These are phyloP conservation scores for Galerucella pusilla DNA, from an alignment of 2,888 invertebrate species.

Conservation along the genomic window DNA sequence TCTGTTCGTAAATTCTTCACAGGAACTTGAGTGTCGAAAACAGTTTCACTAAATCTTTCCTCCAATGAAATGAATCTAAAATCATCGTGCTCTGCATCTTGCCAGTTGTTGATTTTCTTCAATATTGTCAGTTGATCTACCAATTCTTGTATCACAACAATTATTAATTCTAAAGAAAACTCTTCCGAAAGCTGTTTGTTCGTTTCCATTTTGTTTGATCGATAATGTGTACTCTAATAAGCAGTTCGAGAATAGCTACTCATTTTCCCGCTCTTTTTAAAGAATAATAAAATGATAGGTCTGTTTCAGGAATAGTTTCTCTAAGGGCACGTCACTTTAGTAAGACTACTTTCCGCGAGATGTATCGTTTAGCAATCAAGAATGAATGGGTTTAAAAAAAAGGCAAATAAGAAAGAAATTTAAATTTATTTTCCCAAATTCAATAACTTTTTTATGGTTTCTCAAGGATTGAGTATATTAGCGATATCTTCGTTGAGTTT, in stretches of 20 bases:
- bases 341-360: no score
- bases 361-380: no score
- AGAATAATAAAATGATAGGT: no score
- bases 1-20: conserved; percentile 32
- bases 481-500: conserved; percentile 9
- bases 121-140: conserved; percentile 47
- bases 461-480: conserved; percentile 6
- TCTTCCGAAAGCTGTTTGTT: conserved; percentile 27
- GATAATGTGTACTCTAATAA: not conserved
- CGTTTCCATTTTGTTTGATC: conserved; percentile 14
- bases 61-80: conserved; percentile 39
- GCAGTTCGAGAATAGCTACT: no score
- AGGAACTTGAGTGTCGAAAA: conserved; percentile 24
- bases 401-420: no score
- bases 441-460: not conserved
- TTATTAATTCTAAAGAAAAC: conserved; percentile 33
- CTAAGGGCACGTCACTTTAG: no score
- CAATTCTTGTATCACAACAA: conserved; percentile 41
- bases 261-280: no score
- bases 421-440: not conserved
- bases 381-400: no score
- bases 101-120: conserved; percentile 42
- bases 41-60: conserved; percentile 37
- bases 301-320: no score
- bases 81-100: conserved; percentile 31